phyloP scores from a whole-genome alignment of 2,113 vertebrate species.

The Nesogale talazaci region DNA sequence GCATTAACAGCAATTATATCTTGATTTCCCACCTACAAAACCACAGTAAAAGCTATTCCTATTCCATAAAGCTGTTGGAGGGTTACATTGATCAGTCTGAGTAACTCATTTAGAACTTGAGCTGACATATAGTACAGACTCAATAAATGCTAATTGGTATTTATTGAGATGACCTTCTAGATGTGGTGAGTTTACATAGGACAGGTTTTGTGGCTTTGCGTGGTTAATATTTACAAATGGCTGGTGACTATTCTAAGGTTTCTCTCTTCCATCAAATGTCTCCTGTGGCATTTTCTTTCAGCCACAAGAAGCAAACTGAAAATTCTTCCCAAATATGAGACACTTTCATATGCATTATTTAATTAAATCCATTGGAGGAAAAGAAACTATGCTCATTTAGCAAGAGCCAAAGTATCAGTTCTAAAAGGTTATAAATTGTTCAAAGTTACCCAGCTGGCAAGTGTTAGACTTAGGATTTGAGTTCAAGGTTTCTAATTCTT shows the following conservation, averaged over 20 bases:
- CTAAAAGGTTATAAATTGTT: slow-evolving; percentile 45
- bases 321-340: not conserved
- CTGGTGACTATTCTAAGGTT: not conserved
- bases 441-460: not conserved
- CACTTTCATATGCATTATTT: not conserved
- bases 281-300: not conserved
- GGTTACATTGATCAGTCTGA: slow-evolving; percentile 15
- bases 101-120: slow-evolving; percentile 37
- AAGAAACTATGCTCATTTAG: slow-evolving; percentile 23
- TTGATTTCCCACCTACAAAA: not conserved
- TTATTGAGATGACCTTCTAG: slow-evolving; percentile 27
- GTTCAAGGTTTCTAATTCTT: not conserved
- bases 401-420: slow-evolving; percentile 24
- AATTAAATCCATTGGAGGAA: slow-evolving; percentile 7
- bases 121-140: not conserved
- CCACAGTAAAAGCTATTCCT: not conserved
- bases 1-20: not conserved
- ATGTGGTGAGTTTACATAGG: not conserved
- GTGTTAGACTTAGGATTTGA: not conserved
- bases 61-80: not conserved
- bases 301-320: not conserved
- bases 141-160: slow-evolving; percentile 32
- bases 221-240: slow-evolving; percentile 35
- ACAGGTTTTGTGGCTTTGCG: not conserved
- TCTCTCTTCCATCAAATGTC: not conserved